phyloP scores from a whole-genome alignment of 2,888 invertebrate genomes.

The Drosophila birchii region DNA sequence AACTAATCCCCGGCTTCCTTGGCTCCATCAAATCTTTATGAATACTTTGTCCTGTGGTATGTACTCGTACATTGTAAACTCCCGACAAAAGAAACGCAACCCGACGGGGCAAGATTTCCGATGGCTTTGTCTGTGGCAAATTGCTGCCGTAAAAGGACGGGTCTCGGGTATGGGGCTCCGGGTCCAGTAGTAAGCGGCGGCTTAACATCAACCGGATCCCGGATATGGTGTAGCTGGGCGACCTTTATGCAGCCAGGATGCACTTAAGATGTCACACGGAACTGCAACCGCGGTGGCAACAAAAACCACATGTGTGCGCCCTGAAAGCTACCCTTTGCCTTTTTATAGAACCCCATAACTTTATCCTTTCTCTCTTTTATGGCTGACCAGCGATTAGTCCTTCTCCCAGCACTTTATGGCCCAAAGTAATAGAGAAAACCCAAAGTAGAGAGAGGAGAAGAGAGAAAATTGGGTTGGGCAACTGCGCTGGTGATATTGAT shows the following conservation, averaged over 20 bases:
- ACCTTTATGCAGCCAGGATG: slow-evolving; percentile 52
- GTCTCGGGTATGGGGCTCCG: neutral
- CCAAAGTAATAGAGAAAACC: slow-evolving; percentile 23
- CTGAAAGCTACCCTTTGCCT: slow-evolving; percentile 11
- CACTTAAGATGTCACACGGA: slow-evolving; percentile 76
- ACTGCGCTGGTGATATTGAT: slow-evolving; percentile 38
- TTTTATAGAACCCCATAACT: slow-evolving; percentile 57
- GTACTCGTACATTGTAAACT: slow-evolving; percentile 27
- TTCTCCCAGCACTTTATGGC: slow-evolving; percentile 60
- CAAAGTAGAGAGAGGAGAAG: too few relatives aligned
- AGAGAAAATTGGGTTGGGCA: neutral
- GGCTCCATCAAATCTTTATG: slow-evolving; percentile 38
- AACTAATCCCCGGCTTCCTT: slow-evolving; percentile 30
- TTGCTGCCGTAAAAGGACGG: slow-evolving; percentile 63
- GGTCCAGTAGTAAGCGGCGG: slow-evolving; percentile 34
- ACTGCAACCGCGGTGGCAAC: slow-evolving; percentile 33
- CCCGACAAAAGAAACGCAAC: neutral
- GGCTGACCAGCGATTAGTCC: slow-evolving; percentile 71
- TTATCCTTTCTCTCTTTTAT: slow-evolving; percentile 54
- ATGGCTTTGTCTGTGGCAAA: slow-evolving; percentile 53
- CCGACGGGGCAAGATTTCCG: slow-evolving; percentile 19
- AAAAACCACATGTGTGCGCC: slow-evolving; percentile 68
- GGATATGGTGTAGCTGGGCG: slow-evolving; percentile 11
- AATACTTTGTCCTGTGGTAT: slow-evolving; percentile 27
- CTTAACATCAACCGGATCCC: slow-evolving; percentile 44